These are phyloP conservation scores for Rotaria socialis DNA, from an alignment of 2,888 invertebrate species.

Conservation along the genomic window DNA sequence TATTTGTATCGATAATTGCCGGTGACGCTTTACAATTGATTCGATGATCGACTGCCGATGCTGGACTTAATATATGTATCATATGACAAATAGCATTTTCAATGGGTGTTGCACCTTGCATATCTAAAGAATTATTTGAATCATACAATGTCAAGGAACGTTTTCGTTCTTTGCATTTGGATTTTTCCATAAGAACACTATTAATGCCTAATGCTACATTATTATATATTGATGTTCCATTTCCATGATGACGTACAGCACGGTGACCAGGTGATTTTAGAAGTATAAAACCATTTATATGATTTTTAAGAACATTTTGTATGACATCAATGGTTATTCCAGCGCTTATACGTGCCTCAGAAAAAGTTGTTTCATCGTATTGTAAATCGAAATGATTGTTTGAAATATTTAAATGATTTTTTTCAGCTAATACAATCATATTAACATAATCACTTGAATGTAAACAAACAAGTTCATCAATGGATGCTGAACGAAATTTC, in stretches of 20 bases:
- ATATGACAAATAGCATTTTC: conserved; percentile 20
- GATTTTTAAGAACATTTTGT: not conserved
- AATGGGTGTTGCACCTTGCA: not conserved
- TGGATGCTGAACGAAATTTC: not conserved
- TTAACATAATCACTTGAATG: conserved; percentile 25
- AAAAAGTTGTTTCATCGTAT: not conserved
- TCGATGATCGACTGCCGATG: not conserved
- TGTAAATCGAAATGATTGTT: not conserved
- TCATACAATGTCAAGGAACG: not conserved
- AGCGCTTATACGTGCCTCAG: not conserved
- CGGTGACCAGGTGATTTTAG: not conserved
- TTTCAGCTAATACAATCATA: conserved; percentile 18
- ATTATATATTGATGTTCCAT: not conserved
- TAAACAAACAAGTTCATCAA: conserved; percentile 2
- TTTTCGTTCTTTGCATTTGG: not conserved
- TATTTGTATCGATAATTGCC: not conserved
- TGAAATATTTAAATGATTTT: not conserved
- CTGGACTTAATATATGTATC: not conserved
- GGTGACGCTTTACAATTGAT: not conserved
- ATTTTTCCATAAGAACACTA: not conserved
- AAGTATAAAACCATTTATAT: not conserved
- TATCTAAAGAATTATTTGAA: not conserved
- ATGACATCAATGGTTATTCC: not conserved
- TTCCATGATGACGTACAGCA: not conserved
- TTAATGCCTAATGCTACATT: not conserved